These are phyloP conservation scores for Clistopyga incitator DNA, from an alignment of 2,888 invertebrate species.

Conservation along the genomic window DNA sequence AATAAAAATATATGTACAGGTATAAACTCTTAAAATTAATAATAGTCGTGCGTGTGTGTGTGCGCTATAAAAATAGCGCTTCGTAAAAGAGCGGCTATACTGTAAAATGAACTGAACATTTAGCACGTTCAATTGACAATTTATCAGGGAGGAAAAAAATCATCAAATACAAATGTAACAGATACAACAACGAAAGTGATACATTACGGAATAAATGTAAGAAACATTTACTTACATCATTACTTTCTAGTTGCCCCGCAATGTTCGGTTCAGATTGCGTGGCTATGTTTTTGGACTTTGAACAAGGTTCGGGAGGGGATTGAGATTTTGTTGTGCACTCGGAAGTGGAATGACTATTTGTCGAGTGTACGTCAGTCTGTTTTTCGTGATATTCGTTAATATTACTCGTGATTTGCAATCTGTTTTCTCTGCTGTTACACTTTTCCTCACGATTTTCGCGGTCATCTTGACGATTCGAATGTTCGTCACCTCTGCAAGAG, in stretches of 20 bases:
- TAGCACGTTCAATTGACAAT: neutral
- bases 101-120: conserved; percentile 47
- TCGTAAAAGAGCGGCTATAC: conserved; percentile 10
- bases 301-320: conserved; percentile 71
- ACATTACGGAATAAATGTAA: conserved; percentile 68
- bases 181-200: conserved; percentile 36
- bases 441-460: conserved; percentile 3
- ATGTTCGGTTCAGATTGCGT: conserved; percentile 75
- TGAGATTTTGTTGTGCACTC: conserved; percentile 53
- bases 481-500: conserved; percentile 5
- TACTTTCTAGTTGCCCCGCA: conserved; percentile 74
- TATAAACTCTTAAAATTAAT: neutral
- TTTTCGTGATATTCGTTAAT: conserved; percentile 36
- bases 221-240: conserved; percentile 80
- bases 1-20: conserved; percentile 4
- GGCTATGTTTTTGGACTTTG: conserved; percentile 77
- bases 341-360: conserved; percentile 60
- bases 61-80: neutral
- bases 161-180: conserved; percentile 22
- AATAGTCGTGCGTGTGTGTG: conserved; percentile 12
- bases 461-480: neutral
- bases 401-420: conserved; percentile 19
- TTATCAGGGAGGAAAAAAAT: neutral
- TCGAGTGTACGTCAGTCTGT: conserved; percentile 52
- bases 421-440: conserved; percentile 14